Conservation (phyloP, 2,888 invertebrate genomes). For the Parascotia fuliginaria region DNA sequence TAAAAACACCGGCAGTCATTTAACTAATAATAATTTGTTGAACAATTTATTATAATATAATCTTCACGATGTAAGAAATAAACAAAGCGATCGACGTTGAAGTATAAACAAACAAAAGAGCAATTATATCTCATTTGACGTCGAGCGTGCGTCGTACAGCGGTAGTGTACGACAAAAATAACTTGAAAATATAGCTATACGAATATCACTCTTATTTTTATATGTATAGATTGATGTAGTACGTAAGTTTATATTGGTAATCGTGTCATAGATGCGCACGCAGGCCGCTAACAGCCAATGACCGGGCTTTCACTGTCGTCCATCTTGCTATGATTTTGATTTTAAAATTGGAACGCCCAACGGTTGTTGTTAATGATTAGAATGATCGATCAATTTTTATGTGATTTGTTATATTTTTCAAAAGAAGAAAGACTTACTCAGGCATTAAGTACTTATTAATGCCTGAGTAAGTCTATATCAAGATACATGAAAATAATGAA, state of each 20-base stretch:
- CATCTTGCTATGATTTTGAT: conserved; percentile 73
- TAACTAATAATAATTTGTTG: conserved; percentile 11
- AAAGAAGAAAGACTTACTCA: no score
- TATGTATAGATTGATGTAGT: not conserved
- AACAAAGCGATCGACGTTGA: conserved; percentile 36
- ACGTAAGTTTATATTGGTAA: conserved; percentile 47
- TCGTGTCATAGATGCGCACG: conserved; percentile 74
- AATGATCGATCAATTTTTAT: conserved; percentile 27
- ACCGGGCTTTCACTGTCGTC: conserved; percentile 83
- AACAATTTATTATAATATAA: conserved; percentile 28
- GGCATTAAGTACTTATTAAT: no score
- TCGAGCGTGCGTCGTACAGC: conserved; percentile 66
- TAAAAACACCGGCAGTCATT: conserved; percentile 20
- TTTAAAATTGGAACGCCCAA: conserved; percentile 72
- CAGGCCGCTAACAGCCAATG: conserved; percentile 79
- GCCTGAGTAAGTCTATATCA: no score
- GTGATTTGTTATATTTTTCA: not conserved
- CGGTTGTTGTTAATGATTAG: conserved; percentile 45
- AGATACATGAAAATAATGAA: no score
- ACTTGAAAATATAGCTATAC: not conserved
- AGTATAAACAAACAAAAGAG: conserved; percentile 73
- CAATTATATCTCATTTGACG: conserved; percentile 77
- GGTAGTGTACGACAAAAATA: conserved; percentile 44
- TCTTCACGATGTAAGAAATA: conserved; percentile 35
- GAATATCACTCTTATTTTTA: conserved; percentile 6